Evolutionary conservation across 2,888 invertebrate genomes (phyloP).

Genomic region (Brenthis ino): DNA sequence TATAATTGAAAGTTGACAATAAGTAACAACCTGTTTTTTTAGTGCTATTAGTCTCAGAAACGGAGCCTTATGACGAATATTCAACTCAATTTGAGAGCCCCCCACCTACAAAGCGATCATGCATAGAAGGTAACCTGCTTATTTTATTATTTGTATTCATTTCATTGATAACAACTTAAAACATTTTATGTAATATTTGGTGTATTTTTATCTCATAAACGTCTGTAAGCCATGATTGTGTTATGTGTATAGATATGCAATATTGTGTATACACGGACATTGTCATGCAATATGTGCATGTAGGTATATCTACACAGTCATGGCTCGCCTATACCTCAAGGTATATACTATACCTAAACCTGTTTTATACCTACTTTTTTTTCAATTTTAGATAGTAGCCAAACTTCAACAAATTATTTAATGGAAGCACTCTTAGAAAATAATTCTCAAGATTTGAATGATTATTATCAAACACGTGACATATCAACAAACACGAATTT

Average conservation of each 20-base stretch:
- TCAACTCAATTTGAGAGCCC: conserved; percentile 24
- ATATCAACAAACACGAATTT: conserved; percentile 31
- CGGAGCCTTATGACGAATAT: conserved; percentile 18
- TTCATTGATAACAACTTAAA: too few species aligned
- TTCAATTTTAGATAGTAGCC: conserved; percentile 10
- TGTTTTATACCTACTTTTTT: conserved; percentile 12
- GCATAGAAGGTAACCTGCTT: conserved; percentile 28
- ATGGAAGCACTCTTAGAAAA: conserved; percentile 29
- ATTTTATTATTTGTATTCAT: background rate
- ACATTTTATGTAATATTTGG: conserved; percentile 10
- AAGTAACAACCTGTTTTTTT: too few species aligned
- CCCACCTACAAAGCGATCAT: conserved; percentile 25
- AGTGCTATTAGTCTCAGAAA: too few species aligned
- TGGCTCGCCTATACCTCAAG: too few species aligned
- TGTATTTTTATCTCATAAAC: conserved; percentile 19
- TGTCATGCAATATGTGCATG: background rate
- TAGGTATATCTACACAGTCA: background rate
- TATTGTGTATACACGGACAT: conserved; percentile 16
- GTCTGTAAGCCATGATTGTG: conserved; percentile 18
- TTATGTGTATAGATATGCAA: background rate
- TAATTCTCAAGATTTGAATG: conserved; percentile 33
- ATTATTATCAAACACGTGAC: conserved; percentile 30
- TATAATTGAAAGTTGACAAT: too few species aligned
- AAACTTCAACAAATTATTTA: conserved; percentile 20
- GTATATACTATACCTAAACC: background rate